Conservation (phyloP, 2,113 vertebrate genomes). For the Emydura subglobosa region DNA sequence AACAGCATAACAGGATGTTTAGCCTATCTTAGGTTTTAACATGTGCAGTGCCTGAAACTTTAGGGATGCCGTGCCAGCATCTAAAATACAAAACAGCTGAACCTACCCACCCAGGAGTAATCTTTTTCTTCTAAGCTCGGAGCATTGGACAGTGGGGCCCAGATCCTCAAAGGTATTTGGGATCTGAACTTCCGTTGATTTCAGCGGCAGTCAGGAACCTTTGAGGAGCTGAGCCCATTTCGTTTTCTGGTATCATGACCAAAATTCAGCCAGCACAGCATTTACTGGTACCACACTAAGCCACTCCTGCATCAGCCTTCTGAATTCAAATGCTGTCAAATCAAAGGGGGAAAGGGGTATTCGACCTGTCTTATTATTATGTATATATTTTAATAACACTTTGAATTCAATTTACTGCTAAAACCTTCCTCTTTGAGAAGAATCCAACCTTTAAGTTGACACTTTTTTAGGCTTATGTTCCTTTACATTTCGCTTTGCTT, state of each 20-base stretch:
- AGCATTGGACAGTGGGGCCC: not conserved
- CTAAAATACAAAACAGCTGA: slow-evolving; percentile 61
- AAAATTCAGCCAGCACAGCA: slow-evolving; percentile 44
- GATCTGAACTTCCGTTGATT: not conserved
- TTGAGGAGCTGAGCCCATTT: not conserved
- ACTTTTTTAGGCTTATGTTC: slow-evolving; percentile 54
- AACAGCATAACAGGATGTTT: slow-evolving; percentile 77
- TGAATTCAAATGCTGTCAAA: slow-evolving; percentile 67
- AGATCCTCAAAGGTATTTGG: not conserved
- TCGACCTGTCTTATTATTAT: slow-evolving; percentile 52
- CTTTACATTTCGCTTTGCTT: slow-evolving; percentile 65
- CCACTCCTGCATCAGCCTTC: slow-evolving; percentile 52
- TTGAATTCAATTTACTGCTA: slow-evolving; percentile 52
- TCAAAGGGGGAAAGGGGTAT: slow-evolving; percentile 36
- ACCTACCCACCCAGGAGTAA: slow-evolving; percentile 46
- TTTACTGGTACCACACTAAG: slow-evolving; percentile 38
- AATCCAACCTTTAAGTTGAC: slow-evolving; percentile 60
- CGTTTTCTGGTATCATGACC: slow-evolving; percentile 1
- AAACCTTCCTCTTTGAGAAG: slow-evolving; percentile 72
- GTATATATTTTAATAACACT: slow-evolving; percentile 58
- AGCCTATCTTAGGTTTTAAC: slow-evolving; percentile 60
- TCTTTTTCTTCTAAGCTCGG: slow-evolving; percentile 23
- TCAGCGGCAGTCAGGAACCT: not conserved
- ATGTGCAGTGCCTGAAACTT: slow-evolving; percentile 49
- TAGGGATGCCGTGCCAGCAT: slow-evolving; percentile 61